Percentiles rank a stretch among this genome's conserved stretches.
phyloP scores from a whole-genome alignment of 2,113 vertebrate species.

The Lampris incognitus region DNA sequence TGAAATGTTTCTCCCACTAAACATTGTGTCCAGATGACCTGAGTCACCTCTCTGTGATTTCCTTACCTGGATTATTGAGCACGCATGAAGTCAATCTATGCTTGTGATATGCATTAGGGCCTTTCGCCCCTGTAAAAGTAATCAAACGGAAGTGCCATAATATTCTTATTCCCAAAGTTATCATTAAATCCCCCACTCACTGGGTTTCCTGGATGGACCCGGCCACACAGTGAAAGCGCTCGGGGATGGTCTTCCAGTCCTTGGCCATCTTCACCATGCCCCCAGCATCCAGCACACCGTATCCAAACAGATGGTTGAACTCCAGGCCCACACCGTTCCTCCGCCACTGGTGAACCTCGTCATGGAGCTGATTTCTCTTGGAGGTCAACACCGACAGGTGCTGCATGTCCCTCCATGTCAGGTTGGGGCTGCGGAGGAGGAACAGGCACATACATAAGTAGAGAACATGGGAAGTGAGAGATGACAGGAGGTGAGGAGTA shows the following conservation, averaged over 20 bases:
- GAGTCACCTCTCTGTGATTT: no score
- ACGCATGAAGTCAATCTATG: no score
- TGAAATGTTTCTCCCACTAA: no score
- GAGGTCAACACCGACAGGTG: conserved; percentile 97
- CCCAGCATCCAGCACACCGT: conserved; percentile 95
- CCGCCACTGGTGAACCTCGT: conserved; percentile 96
- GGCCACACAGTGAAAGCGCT: conserved; percentile 97
- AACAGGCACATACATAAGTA: background rate
- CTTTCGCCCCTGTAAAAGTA: no score
- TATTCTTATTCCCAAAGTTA: no score
- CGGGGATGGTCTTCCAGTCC: conserved; percentile 96
- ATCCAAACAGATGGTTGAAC: conserved; percentile 98
- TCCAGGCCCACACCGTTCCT: conserved; percentile 96
- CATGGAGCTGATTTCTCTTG: conserved; percentile 97
- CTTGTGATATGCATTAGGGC: no score
- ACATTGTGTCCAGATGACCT: no score
- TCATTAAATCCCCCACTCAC: conserved; percentile 81
- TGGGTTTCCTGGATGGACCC: conserved; percentile 92
- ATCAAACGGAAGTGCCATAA: no score
- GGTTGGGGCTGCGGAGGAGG: conserved; percentile 81
- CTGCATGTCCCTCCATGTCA: conserved; percentile 98
- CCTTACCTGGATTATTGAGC: no score
- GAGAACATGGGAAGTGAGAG: background rate
- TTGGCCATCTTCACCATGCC: conserved; percentile 98
- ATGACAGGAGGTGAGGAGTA: background rate